phyloP scores from a whole-genome alignment of 1,140 invertebrate genomes.

The Lucilia sericata region DNA sequence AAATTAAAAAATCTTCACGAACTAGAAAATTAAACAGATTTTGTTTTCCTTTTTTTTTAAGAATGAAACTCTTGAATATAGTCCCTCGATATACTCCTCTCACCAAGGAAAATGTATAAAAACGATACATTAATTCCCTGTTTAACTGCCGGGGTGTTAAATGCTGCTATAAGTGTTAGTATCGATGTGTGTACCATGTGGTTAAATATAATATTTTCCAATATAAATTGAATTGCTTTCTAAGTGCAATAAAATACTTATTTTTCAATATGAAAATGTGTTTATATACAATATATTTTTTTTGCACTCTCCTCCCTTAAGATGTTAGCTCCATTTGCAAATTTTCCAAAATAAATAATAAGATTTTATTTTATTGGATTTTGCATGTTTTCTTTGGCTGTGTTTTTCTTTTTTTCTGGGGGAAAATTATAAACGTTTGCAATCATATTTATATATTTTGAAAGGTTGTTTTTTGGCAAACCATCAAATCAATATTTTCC shows the following conservation, averaged over 20 bases:
- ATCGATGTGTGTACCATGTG: neutral
- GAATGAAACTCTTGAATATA: too few relatives aligned
- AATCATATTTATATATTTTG: neutral
- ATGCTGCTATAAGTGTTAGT: neutral
- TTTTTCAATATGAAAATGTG: slow-evolving; percentile 60
- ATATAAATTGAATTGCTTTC: slow-evolving; percentile 40
- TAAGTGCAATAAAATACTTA: slow-evolving; percentile 41
- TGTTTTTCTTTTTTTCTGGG: neutral
- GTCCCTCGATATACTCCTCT: too few relatives aligned
- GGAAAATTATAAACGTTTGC: neutral
- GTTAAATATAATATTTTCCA: slow-evolving; percentile 6
- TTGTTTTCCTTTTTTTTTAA: too few relatives aligned
- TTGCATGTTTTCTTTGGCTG: neutral
- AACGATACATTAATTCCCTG: too few relatives aligned
- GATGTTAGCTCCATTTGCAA: slow-evolving; percentile 60
- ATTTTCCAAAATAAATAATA: slow-evolving; percentile 67
- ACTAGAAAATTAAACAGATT: too few relatives aligned
- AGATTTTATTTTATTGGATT: slow-evolving; percentile 54
- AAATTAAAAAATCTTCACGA: too few relatives aligned
- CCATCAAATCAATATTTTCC: neutral
- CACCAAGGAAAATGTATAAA: too few relatives aligned
- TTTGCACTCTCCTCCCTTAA: neutral
- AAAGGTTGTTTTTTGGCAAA: neutral
- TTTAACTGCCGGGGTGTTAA: too few relatives aligned
- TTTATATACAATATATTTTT: slow-evolving; percentile 62